phyloP scores from a whole-genome alignment of 2,113 vertebrate species.

The Triplophysa rosa region DNA sequence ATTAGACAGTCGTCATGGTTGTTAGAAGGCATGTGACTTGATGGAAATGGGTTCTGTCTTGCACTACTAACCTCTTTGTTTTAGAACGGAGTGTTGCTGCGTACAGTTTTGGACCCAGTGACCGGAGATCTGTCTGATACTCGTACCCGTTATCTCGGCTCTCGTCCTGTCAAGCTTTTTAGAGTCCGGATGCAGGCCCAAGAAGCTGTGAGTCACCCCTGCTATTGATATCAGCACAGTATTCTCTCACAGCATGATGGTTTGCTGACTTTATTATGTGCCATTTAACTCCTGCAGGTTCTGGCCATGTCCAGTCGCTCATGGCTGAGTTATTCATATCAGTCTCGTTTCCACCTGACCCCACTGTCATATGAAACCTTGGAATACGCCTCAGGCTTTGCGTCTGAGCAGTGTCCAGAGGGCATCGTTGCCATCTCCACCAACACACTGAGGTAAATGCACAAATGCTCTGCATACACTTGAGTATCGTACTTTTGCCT shows the following conservation, averaged over 20 bases:
- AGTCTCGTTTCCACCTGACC: conserved; percentile 95
- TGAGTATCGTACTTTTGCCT: no score
- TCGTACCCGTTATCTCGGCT: conserved; percentile 92
- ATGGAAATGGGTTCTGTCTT: background rate
- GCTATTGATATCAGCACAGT: background rate
- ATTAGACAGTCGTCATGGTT: no score
- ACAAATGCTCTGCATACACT: no score
- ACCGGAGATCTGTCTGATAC: conserved; percentile 96
- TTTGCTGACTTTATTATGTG: background rate
- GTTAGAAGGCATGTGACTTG: no score
- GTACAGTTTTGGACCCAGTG: conserved; percentile 94
- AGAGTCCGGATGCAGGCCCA: conserved; percentile 97
- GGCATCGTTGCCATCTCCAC: conserved; percentile 99
- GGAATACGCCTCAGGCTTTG: conserved; percentile 96
- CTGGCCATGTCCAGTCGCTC: conserved; percentile 98
- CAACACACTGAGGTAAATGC: conserved; percentile 89
- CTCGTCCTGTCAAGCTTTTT: conserved; percentile 95
- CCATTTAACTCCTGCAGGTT: conserved; percentile 74
- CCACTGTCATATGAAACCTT: conserved; percentile 94
- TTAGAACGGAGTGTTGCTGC: conserved; percentile 92
- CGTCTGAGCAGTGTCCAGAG: conserved; percentile 96
- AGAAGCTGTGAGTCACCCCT: conserved; percentile 87
- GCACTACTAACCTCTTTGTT: background rate
- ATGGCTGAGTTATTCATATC: conserved; percentile 98
- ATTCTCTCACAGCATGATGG: background rate